Conservation (phyloP, 2,797 vertebrate genomes). For the Hephaestus fuliginosus region DNA sequence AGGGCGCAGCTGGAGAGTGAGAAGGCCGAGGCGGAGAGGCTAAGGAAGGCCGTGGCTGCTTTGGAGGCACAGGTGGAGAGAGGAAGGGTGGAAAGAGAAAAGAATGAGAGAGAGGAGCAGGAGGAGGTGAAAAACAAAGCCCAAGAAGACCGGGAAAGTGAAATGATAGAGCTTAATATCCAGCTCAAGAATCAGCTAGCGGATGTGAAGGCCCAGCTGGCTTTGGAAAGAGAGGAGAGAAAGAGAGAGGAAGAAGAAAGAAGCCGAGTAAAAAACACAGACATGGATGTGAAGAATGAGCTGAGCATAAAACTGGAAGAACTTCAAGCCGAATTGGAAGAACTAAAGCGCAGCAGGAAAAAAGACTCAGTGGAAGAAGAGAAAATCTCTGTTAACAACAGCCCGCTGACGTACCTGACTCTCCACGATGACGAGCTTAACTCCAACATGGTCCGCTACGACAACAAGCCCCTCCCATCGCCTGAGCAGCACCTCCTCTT, state of each 20-base stretch:
- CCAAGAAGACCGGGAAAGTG: slow-evolving; percentile 72
- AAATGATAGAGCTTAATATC: slow-evolving; percentile 77
- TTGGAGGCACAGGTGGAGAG: slow-evolving; percentile 70
- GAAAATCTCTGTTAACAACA: slow-evolving; percentile 59
- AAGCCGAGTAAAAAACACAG: slow-evolving; percentile 44
- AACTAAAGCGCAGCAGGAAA: slow-evolving; percentile 63
- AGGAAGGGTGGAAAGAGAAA: slow-evolving; percentile 45
- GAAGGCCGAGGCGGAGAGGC: slow-evolving; percentile 71
- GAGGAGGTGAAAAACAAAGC: slow-evolving; percentile 52
- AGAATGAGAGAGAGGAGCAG: slow-evolving; percentile 33
- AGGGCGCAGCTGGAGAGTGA: slow-evolving; percentile 80
- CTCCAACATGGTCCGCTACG: slow-evolving; percentile 57
- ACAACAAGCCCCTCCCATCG: slow-evolving; percentile 63
- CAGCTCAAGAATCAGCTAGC: slow-evolving; percentile 80
- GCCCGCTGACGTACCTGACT: slow-evolving; percentile 78
- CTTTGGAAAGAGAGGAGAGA: slow-evolving; percentile 80
- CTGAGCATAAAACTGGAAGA: slow-evolving; percentile 71
- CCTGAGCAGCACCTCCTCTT: slow-evolving; percentile 71
- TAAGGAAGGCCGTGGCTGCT: slow-evolving; percentile 71
- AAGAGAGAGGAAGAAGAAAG: slow-evolving; percentile 72
- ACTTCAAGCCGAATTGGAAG: slow-evolving; percentile 80
- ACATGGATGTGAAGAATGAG: slow-evolving; percentile 59
- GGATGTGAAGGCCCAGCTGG: slow-evolving; percentile 79
- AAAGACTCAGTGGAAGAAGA: slow-evolving; percentile 54
- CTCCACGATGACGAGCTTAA: slow-evolving; percentile 74